A percentile compares a stretch with the other conserved stretches of the same genome.
Evolutionary conservation across 2,888 invertebrate species (phyloP).

Genomic region (Galerucella pusilla): DNA sequence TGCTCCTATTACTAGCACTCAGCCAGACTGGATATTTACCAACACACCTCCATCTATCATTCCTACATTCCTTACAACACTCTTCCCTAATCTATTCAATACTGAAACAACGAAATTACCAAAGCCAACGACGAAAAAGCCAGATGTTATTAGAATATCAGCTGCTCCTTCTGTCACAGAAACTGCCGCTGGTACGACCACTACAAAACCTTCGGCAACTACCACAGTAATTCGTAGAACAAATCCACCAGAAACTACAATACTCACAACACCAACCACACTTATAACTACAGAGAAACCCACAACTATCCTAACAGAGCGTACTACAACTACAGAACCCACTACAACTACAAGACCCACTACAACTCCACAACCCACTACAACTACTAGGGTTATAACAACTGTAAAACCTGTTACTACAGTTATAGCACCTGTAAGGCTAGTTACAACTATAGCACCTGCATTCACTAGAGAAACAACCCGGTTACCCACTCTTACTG

Average conservation of each 20-base stretch:
- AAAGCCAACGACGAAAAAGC: constrained; percentile 36
- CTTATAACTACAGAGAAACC: constrained; percentile 42
- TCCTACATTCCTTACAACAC: constrained; percentile 56
- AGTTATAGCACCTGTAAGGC: constrained; percentile 17
- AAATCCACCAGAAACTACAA: constrained; percentile 19
- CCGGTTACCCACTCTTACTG: constrained; percentile 26
- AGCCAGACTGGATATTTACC: constrained; percentile 46
- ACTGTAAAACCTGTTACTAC: constrained; percentile 13
- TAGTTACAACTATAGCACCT: constrained; percentile 32
- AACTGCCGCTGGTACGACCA: constrained; percentile 30
- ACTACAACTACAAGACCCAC: constrained; percentile 37
- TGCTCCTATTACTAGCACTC: constrained; percentile 33
- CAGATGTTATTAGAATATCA: constrained; percentile 33
- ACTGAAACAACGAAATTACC: constrained; percentile 44
- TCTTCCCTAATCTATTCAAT: constrained; percentile 51
- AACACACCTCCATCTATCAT: constrained; percentile 53
- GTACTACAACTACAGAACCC: constrained; percentile 16
- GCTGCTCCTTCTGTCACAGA: constrained; percentile 39
- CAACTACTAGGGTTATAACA: constrained; percentile 8
- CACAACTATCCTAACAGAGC: constrained; percentile 25
- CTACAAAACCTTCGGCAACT: constrained; percentile 25
- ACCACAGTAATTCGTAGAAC: constrained; percentile 29
- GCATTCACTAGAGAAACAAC: constrained; percentile 5
- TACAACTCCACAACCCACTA: constrained; percentile 35
- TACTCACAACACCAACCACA: constrained; percentile 37